These are phyloP conservation scores for Trachurus trachurus DNA, from an alignment of 2,797 vertebrate species.

Conservation along the genomic window DNA sequence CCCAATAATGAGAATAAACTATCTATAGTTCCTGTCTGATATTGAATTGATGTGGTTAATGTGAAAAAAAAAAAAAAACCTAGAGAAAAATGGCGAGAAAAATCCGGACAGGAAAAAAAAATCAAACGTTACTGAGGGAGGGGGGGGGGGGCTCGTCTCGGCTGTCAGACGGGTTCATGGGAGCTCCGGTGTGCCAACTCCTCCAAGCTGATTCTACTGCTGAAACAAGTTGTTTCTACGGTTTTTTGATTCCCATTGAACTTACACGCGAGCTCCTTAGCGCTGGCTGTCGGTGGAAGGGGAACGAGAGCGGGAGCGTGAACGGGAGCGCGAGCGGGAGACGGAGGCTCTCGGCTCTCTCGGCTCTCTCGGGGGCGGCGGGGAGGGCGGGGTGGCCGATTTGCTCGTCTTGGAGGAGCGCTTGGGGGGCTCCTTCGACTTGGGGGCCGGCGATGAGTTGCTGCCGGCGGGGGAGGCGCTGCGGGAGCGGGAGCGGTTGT, in stretches of 20 bases:
- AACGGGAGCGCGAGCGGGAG: constrained; percentile 77
- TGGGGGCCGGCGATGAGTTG: constrained; percentile 78
- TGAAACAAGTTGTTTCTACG: constrained; percentile 15
- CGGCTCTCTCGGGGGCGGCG: constrained; percentile 58
- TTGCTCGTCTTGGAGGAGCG: constrained; percentile 78
- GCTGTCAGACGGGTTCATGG: constrained; percentile 23
- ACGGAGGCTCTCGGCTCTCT: constrained; percentile 80
- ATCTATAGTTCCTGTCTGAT: not conserved
- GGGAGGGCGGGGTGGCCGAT: constrained; percentile 72
- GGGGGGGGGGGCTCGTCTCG: not conserved
- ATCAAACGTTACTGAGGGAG: not conserved
- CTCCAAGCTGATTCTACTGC: constrained; percentile 18
- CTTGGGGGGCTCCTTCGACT: constrained; percentile 83
- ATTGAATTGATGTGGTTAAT: constrained; percentile 13
- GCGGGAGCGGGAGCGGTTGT: constrained; percentile 87
- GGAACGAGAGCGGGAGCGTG: constrained; percentile 84
- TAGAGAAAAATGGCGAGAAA: not conserved
- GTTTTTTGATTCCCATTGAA: not conserved
- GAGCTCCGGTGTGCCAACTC: constrained; percentile 28
- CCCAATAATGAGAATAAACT: constrained; percentile 2
- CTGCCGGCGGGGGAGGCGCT: constrained; percentile 85
- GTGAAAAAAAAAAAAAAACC: constrained; percentile 2
- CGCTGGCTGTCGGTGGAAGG: constrained; percentile 93
- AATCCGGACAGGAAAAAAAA: constrained; percentile 22
- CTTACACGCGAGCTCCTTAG: constrained; percentile 75